Evolutionary conservation across 2,888 invertebrate genomes (phyloP), one percentile per base, ranked within the genome.

Genomic region (Amorpha juglandis): DNA sequence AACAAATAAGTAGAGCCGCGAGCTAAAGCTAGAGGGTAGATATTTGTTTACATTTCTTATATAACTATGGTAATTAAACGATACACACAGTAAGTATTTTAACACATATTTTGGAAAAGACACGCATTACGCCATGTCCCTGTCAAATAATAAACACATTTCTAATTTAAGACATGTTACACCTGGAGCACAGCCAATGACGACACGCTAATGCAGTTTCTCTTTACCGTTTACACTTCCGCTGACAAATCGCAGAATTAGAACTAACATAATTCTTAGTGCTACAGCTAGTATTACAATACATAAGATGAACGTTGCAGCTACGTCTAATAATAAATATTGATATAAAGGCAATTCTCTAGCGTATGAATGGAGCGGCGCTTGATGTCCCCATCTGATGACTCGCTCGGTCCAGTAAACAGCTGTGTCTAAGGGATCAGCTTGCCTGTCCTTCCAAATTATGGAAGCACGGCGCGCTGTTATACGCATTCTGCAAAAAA

Each of bases 351-450:
- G 81, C 6, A 92, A 77, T 66, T 92, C 82, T 63, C 86, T 81
- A 0, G 91, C 78, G 1, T 76, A 62, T 0, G 90, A 83, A 71
- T 89, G 83, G 0, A 92, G 78, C 0, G 82, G 84, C n/a, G 89
- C 85, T 1, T 74, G 70, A 63, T 80, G 74, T 0, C 93, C 91
- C 91, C 92, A 93, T 21, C 92, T 80, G 47, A 94, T 81, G 33
- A 94, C 90, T 67, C 95, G 86, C 69, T 95, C 95, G 42, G 94
- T 90, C 91, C 94, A 94, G 87, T 94, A 95, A 0, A 95, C 85
- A 0, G 95, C 95, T 0, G 93, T 94, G 65, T 94, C 93, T 35
- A 95, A 70, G 0, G 95, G 95, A 7, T 91, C 80, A 14, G 86
- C 83, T 65, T 90, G 89, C 2, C 95, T 87, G 77, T 94, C 92